Base-by-base conservation (phyloP, 2,888 invertebrate species). In the Oligia strigilis region DNA sequence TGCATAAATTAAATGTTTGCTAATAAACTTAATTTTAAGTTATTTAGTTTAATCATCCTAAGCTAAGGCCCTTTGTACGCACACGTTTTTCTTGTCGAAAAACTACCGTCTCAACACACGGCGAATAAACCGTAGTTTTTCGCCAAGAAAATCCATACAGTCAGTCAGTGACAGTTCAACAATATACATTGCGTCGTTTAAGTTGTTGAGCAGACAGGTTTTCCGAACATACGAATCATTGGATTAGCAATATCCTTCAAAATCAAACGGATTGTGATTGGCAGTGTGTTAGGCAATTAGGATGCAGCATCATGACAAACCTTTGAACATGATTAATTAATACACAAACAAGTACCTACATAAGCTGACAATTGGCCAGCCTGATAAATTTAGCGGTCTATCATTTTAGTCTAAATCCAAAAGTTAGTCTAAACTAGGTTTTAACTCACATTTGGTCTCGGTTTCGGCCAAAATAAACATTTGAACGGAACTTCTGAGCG, bases 401-500 rank as follows among this genome's bases (percentile, higher is more conserved):
- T 78, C 23, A 29, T 65, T 74, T 66, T 66, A 49, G 6, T 62
- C 55, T 69, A 36, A 75, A 80, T 72, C 11, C 6, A 52, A 73
- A 84, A 84, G 80, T 72, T 43, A 19, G 23, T 65, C 40, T 19
- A 75, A 83, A 75, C 72, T 84, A 49, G 40, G 58, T 36, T 40
- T 23, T 65, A 60, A 65, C 64, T 65, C 52, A 75, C 75, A 72
- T 78, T 80, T 71, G 29, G 49, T 75, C 29, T 75, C 70, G 62
- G 58, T 67, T 67, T n/a, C 62, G 19, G 4, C 60, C 40, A 84
- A 84, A 83, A 74, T 60, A 76, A 80, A 77, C 58, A 58, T 72
- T 76, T 71, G 36, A n/a, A 43, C 64, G 4, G 19, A 80, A 80
- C 70, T 84, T 40, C 17, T 64, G 19, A 64, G n/a, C 9, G 17